A percentile compares a stretch with the other conserved stretches of the same genome.
Evolutionary conservation across 2,888 invertebrate genomes (phyloP).

Genomic region (Watsonalla binaria): DNA sequence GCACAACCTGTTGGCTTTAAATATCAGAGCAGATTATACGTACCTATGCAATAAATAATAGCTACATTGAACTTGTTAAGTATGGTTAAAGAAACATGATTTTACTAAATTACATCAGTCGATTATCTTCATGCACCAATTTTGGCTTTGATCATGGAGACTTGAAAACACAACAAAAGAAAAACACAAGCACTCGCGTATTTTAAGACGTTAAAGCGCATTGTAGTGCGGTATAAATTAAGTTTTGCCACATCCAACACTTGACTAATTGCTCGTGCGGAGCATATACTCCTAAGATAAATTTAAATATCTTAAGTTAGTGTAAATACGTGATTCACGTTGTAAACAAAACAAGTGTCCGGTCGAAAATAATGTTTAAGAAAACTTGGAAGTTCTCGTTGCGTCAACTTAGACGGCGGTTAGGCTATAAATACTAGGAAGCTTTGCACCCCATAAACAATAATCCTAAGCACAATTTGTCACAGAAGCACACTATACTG

Average conservation of each 20-base stretch:
- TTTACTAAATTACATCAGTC: too few relatives aligned
- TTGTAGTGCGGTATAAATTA: conserved; percentile 9
- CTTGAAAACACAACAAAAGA: neutral
- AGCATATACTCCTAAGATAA: conserved; percentile 22
- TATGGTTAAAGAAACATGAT: neutral
- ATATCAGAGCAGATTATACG: neutral
- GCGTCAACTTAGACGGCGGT: conserved; percentile 54
- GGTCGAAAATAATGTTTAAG: conserved; percentile 50
- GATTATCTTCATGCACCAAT: too few relatives aligned
- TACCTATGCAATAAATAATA: neutral
- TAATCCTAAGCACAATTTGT: conserved; percentile 59
- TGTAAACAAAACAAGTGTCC: conserved; percentile 58
- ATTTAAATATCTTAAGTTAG: conserved; percentile 36
- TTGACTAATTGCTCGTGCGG: conserved; percentile 17
- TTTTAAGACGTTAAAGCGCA: conserved; percentile 8
- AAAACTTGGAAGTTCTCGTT: conserved; percentile 55
- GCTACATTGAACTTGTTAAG: neutral
- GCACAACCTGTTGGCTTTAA: neutral
- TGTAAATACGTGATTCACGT: conserved; percentile 63
- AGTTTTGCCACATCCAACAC: conserved; percentile 12
- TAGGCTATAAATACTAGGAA: conserved; percentile 56
- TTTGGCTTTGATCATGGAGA: neutral
- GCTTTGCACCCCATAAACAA: conserved; percentile 63
- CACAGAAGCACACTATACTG: conserved; percentile 33
- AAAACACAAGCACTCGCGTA: neutral